Evolutionary conservation across 2,113 vertebrate species (phyloP), one percentile per base, ranked within the genome.

Genomic region (Synchiropus splendidus): DNA sequence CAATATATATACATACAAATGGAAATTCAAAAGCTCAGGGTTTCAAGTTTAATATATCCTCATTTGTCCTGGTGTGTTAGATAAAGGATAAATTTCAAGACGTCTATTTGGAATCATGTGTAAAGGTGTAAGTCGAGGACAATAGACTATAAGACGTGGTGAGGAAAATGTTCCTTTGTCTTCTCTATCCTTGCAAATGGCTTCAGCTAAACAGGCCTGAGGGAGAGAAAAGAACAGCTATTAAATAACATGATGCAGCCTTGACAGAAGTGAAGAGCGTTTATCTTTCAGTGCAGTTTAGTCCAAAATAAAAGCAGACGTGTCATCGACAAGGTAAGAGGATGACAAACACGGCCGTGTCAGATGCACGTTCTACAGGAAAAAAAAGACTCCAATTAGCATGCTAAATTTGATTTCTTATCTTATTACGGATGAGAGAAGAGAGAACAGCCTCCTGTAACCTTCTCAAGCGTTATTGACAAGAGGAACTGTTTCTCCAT

Each of bases 101-200:
- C 10, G 58, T 55, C 54, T 42, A 30, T 71, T 43, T 54, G 30
- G 47, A 56, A 64, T 49, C 58, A 15, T 41, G 57, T 38, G 34
- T 50, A 47, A 51, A 21, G 50, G 52, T 47, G 58, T 54, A 61
- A 68, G 61, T 57, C 44, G 57, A 67, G 66, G 65, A 72, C 72
- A 67, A 72, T 21, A 40, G 44, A 36, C 55, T 35, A 46, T 58
- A 65, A 56, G 50, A 72, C 67, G 51, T 41, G 41, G n/a, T 53
- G 57, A 54, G 51, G 62, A 47, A 42, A 64, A 60, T 67, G 45
- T 52, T 53, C 34, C 31, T 34, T 35, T 36, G 13, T 44, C 43
- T 51, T 34, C 55, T 65, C 70, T 65, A 61, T 63, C 47, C 49
- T 16, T 48, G 42, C 45, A 55, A 55, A 66, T 49, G 61, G 59